phyloP scores from a whole-genome alignment of 2,888 invertebrate species.

The Tetropium fuscum region DNA sequence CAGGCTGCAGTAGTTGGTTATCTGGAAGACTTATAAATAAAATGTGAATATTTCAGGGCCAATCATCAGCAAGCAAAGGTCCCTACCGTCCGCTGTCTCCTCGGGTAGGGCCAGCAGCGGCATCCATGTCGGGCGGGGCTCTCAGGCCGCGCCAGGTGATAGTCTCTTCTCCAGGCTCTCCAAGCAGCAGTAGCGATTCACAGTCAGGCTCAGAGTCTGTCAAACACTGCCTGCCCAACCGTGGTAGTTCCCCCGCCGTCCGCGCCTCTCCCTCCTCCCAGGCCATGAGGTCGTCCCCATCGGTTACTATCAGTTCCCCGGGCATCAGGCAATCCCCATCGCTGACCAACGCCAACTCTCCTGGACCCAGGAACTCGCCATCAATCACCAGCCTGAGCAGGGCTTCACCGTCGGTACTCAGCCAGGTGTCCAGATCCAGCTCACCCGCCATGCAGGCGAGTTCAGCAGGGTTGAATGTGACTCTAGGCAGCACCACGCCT shows the following conservation, averaged over 20 bases:
- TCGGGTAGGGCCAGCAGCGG: slow-evolving; percentile 72
- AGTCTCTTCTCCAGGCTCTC: slow-evolving; percentile 83
- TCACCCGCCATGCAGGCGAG: slow-evolving; percentile 68
- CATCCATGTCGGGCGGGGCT: slow-evolving; percentile 50
- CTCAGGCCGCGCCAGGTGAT: slow-evolving; percentile 70
- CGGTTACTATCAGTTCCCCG: slow-evolving; percentile 53
- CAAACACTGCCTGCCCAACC: slow-evolving; percentile 70
- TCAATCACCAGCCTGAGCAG: slow-evolving; percentile 61
- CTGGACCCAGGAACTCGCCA: slow-evolving; percentile 57
- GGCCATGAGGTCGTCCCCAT: slow-evolving; percentile 62
- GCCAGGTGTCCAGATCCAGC: slow-evolving; percentile 59
- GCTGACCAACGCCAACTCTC: slow-evolving; percentile 42
- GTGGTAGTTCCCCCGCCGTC: slow-evolving; percentile 64
- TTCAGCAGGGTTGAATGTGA: slow-evolving; percentile 74
- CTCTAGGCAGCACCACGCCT: slow-evolving; percentile 67
- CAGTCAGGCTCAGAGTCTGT: slow-evolving; percentile 84
- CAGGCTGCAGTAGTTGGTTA: too few species aligned
- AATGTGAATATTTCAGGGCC: slow-evolving; percentile 67
- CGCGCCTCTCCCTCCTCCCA: slow-evolving; percentile 65
- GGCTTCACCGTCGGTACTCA: slow-evolving; percentile 65
- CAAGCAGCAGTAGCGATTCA: slow-evolving; percentile 82
- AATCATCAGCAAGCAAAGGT: slow-evolving; percentile 79
- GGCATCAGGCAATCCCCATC: slow-evolving; percentile 52
- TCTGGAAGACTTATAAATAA: too few species aligned
- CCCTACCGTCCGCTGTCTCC: slow-evolving; percentile 80